These are phyloP conservation scores for Isichthys henryi DNA, from an alignment of 2,113 vertebrate genomes.

Conservation along the genomic window DNA sequence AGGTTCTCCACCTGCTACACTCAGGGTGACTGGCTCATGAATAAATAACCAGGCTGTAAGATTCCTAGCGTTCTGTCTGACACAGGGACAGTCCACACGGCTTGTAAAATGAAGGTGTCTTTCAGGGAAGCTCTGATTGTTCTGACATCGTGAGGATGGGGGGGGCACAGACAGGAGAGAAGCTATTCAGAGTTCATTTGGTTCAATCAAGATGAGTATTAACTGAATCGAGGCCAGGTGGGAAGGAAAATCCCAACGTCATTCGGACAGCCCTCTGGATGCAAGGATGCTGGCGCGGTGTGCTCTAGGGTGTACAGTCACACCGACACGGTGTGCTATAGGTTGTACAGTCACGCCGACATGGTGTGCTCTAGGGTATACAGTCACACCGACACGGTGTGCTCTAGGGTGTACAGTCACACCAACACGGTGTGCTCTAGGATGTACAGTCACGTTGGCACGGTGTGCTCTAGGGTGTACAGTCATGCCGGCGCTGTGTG, in stretches of 20 bases:
- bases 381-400: too few species aligned
- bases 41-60: background rate
- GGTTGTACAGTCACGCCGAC: too few species aligned
- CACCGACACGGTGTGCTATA: too few species aligned
- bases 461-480: too few species aligned
- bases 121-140: background rate
- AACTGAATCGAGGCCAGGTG: background rate
- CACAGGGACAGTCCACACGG: background rate
- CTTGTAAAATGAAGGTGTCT: background rate
- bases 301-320: too few species aligned
- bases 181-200: background rate
- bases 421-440: too few species aligned
- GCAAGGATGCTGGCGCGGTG: rapidly evolving
- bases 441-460: too few species aligned
- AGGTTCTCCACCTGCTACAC: background rate
- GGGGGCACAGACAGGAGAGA: background rate
- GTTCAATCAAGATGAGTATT: background rate
- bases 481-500: too few species aligned
- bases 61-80: background rate
- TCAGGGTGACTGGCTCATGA: background rate
- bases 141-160: background rate
- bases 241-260: background rate
- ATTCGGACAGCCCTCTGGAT: background rate
- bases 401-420: too few species aligned
- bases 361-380: too few species aligned